Base-by-base conservation (phyloP, 2,888 invertebrate genomes). In the Morpho achilles region DNA sequence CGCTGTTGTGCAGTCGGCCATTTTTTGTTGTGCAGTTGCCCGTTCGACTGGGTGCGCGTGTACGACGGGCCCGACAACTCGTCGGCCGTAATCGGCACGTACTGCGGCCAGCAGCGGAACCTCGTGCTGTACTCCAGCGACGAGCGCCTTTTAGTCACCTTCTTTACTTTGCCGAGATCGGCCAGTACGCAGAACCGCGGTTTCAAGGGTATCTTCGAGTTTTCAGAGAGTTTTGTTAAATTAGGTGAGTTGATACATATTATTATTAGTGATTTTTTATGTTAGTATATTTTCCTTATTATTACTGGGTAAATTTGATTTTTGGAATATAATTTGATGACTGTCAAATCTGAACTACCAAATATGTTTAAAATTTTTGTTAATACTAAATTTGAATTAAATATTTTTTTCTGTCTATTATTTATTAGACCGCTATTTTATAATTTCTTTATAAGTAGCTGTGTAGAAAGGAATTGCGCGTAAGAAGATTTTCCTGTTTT, bases 151-250 rank as follows among this genome's bases (percentile, higher is more conserved):
- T 95, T 96, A 79, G 96, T 99, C 79, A 94, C 97, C 76, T 98
- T 99, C 92, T 95, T 94, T 84, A 97, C 98, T 73, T 93, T 98
- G 76, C 94, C 95, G 82, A 94, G 97, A 90, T 95, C 96, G 85
- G 98, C 96, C 83, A 97, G 96, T 91, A 96, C 97, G 72, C 98
- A 98, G 92, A 98, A 99, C 91, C 95, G 98, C 84, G 99, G 99
- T 82, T 99, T 98, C 92, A 97, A 97, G 91, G 98, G 98, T 82
- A 97, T 98, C 88, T 99, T 97, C 92, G 98, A 98, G 93, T 99
- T 99, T 92, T 98, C 98, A 75, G 97, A 98, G 91, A 95, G 96
- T 91, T 99, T 98, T 93, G 99, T 99, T 91, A 97, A 98, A 93
- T 94, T 99, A 93, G 97, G 98, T 97, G 87, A 93, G 94, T 69